These are phyloP conservation scores for Pelodytes ibericus DNA, from an alignment of 2,797 vertebrate species.

Conservation along the genomic window DNA sequence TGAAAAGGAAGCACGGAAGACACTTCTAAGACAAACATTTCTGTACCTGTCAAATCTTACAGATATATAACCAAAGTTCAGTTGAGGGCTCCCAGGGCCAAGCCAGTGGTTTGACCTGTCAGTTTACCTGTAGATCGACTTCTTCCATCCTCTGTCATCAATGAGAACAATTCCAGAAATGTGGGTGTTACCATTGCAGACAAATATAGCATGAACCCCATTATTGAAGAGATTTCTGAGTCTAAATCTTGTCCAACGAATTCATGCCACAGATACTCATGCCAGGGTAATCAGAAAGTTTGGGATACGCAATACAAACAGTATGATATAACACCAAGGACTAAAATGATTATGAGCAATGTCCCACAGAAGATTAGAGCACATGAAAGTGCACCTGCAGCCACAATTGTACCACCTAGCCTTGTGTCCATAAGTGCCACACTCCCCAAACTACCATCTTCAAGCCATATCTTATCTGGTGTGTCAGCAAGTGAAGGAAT, in stretches of 20 bases:
- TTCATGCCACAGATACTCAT: slow-evolving; percentile 79
- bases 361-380: slow-evolving; percentile 68
- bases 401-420: slow-evolving; percentile 63
- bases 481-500: slow-evolving; percentile 76
- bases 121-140: slow-evolving; percentile 84
- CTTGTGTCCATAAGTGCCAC: slow-evolving; percentile 56
- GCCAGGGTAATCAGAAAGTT: slow-evolving; percentile 81
- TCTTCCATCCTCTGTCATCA: slow-evolving; percentile 67
- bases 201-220: slow-evolving; percentile 71
- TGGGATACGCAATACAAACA: slow-evolving; percentile 90
- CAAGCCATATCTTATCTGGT: slow-evolving; percentile 69
- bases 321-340: slow-evolving; percentile 78
- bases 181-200: slow-evolving; percentile 62
- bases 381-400: slow-evolving; percentile 57
- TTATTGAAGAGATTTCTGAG: slow-evolving; percentile 85
- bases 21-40: slow-evolving; percentile 64
- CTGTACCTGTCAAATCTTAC: slow-evolving; percentile 69
- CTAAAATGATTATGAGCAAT: slow-evolving; percentile 70
- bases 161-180: slow-evolving; percentile 81
- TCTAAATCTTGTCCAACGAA: slow-evolving; percentile 68
- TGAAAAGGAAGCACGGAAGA: slow-evolving; percentile 67
- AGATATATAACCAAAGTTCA: slow-evolving; percentile 78
- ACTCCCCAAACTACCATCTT: slow-evolving; percentile 73
- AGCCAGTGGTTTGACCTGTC: slow-evolving; percentile 77
- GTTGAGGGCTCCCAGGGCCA: slow-evolving; percentile 77